phyloP scores from a whole-genome alignment of 2,888 invertebrate species.

The Aphodius sticticus region DNA sequence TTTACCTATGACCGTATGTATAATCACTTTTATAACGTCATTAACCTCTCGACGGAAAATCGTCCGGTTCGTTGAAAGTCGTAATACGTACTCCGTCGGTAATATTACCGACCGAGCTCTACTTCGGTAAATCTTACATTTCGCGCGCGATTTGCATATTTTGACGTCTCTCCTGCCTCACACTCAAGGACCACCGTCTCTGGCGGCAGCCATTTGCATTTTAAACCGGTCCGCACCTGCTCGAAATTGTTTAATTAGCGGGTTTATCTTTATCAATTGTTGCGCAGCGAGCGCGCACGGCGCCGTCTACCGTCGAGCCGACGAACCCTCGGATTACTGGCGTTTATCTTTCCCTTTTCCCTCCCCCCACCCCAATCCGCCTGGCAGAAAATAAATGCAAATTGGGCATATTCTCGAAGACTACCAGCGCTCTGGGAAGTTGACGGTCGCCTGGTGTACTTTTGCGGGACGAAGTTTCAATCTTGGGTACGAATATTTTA shows the following conservation, averaged over 20 bases:
- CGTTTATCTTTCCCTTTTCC: background rate
- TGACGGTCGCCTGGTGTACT: background rate
- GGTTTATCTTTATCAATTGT: conserved; percentile 25
- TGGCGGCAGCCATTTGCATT: conserved; percentile 18
- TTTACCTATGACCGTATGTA: no score
- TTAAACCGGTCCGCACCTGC: conserved; percentile 25
- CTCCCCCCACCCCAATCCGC: background rate
- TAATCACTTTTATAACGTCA: no score
- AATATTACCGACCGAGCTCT: background rate
- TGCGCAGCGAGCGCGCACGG: background rate
- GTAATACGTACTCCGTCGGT: background rate
- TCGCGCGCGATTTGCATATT: conserved; percentile 17
- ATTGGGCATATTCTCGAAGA: background rate
- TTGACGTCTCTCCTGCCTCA: background rate
- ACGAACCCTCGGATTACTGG: background rate
- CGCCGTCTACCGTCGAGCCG: background rate
- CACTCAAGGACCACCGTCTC: background rate
- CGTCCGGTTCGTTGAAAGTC: no score
- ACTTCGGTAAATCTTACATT: conserved; percentile 15
- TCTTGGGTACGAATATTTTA: background rate
- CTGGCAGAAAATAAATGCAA: background rate
- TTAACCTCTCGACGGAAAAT: no score
- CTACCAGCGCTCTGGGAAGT: background rate
- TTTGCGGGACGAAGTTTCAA: background rate
- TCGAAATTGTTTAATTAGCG: conserved; percentile 26